Evolutionary conservation across 2,113 vertebrate species (phyloP).

Genomic region (cattle (Bos taurus)): DNA sequence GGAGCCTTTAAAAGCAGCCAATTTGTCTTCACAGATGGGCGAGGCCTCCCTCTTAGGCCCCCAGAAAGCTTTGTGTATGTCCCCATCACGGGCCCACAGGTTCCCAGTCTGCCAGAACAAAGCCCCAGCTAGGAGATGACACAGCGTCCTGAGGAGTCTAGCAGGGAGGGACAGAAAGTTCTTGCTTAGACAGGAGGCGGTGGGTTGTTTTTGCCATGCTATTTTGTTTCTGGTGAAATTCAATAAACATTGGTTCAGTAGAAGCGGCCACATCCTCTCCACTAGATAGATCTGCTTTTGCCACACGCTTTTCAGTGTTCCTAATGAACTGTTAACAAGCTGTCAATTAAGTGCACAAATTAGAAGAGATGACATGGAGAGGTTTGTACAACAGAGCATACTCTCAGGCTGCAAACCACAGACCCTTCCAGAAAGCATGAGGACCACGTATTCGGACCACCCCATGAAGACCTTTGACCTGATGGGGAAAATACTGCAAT

Average conservation of each 20-base stretch:
- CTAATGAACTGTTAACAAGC: conserved; percentile 73
- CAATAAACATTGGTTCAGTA: not conserved
- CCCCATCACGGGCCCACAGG: not conserved
- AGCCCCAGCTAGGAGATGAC: not conserved
- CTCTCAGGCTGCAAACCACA: not conserved
- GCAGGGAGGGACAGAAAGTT: not conserved
- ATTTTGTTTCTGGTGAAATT: conserved; percentile 36
- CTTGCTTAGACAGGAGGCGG: not conserved
- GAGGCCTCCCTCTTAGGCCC: not conserved
- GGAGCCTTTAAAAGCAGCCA: not conserved
- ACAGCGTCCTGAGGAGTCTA: rapidly evolving
- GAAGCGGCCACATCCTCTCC: not conserved
- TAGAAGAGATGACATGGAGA: conserved; percentile 32
- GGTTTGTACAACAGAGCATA: not conserved
- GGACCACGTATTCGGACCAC: not conserved
- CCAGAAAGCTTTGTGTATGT: not conserved
- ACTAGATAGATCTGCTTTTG: conserved; percentile 45
- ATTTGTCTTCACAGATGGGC: not conserved
- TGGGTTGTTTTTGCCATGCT: not conserved
- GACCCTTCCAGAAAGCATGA: not conserved
- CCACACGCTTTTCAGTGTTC: conserved; percentile 45
- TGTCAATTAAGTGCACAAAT: conserved; percentile 56
- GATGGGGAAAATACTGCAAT: not conserved
- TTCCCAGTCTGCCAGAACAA: not conserved
- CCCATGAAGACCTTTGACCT: not conserved